Percentiles rank a stretch among this genome's conserved stretches.
Conservation (phyloP, 2,113 vertebrate genomes). For the Tauraco erythrolophus region DNA sequence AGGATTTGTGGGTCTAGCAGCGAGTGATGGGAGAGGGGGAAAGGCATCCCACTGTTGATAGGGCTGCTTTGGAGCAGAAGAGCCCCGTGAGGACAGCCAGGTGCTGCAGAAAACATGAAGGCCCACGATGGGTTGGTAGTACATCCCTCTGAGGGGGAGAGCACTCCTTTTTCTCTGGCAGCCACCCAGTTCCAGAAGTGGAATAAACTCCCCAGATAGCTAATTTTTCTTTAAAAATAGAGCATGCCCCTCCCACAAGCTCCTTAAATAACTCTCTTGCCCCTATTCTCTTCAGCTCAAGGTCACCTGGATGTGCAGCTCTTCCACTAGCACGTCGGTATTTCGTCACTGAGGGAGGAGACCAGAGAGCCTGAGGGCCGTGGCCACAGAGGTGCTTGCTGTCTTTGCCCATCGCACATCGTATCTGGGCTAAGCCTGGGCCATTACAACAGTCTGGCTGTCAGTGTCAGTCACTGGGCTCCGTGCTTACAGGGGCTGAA, state of each 20-base stretch:
- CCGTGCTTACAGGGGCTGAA: neutral
- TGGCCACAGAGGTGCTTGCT: neutral
- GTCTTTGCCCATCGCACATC: fast-evolving
- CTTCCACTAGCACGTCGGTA: fast-evolving
- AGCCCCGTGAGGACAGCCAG: neutral
- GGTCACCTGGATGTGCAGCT: neutral
- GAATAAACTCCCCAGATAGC: neutral
- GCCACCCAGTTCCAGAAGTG: neutral
- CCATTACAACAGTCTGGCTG: neutral
- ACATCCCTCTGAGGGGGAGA: neutral
- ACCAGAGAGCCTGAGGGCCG: neutral
- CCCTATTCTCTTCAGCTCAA: neutral
- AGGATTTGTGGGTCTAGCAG: neutral
- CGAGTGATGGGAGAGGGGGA: neutral
- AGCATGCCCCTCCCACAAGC: neutral
- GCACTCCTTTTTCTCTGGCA: neutral
- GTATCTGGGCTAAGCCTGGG: neutral
- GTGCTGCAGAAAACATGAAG: neutral
- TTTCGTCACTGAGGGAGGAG: neutral
- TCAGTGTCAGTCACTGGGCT: neutral
- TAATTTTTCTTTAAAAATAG: constrained; percentile 42
- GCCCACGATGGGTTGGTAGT: neutral
- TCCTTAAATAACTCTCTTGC: constrained; percentile 32
- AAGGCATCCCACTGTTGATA: neutral
- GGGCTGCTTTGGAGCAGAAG: neutral